phyloP scores from a whole-genome alignment of 2,888 invertebrate species.

The Hirtodrosophila confusa region DNA sequence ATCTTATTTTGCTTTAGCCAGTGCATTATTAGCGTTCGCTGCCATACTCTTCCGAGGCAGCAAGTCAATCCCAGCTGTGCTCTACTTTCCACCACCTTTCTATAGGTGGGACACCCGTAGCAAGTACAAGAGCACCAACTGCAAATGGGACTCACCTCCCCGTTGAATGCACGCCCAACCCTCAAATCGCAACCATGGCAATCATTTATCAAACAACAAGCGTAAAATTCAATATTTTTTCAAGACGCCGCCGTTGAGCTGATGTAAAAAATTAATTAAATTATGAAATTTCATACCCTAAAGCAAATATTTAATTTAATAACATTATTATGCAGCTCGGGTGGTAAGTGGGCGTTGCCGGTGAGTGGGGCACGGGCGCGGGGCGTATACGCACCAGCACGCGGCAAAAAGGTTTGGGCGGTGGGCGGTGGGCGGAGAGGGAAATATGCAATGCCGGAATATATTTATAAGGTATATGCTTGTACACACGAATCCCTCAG shows the following conservation, averaged over 20 bases:
- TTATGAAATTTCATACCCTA: slow-evolving; percentile 77
- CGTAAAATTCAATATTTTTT: slow-evolving; percentile 71
- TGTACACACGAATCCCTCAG: slow-evolving; percentile 51
- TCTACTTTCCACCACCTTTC: slow-evolving; percentile 28
- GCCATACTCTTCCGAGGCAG: slow-evolving; percentile 15
- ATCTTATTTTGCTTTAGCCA: slow-evolving; percentile 1
- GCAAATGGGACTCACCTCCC: neutral
- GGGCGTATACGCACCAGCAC: slow-evolving; percentile 59
- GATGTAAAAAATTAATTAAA: slow-evolving; percentile 74
- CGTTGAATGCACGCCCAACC: slow-evolving; percentile 19
- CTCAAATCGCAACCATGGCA: slow-evolving; percentile 65
- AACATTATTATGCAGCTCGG: slow-evolving; percentile 76
- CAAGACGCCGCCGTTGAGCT: slow-evolving; percentile 51
- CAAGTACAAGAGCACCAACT: slow-evolving; percentile 10
- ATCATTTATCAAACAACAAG: slow-evolving; percentile 74
- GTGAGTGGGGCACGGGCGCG: slow-evolving; percentile 32
- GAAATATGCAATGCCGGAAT: slow-evolving; percentile 40
- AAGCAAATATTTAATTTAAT: slow-evolving; percentile 80
- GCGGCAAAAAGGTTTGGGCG: slow-evolving; percentile 19
- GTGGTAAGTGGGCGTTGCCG: slow-evolving; percentile 38
- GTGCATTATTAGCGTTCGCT: slow-evolving; percentile 48
- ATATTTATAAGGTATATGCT: neutral
- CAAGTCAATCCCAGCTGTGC: slow-evolving; percentile 52
- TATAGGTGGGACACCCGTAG: slow-evolving; percentile 12
- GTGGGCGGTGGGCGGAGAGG: neutral